phyloP scores from a whole-genome alignment of 2,888 invertebrate species.

The Germaria angustata region DNA sequence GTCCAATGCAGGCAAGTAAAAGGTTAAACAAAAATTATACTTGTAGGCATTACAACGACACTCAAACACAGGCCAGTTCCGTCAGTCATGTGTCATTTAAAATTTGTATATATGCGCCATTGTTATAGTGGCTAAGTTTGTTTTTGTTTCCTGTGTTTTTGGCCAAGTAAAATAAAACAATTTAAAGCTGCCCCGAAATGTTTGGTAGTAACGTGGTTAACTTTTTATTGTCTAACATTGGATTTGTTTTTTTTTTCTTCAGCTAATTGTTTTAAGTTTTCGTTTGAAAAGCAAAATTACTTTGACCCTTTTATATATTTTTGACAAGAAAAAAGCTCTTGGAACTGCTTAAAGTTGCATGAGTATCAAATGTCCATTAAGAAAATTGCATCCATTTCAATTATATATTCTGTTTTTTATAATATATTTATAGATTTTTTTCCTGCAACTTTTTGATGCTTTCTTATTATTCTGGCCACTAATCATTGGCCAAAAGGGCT shows the following conservation, averaged over 20 bases:
- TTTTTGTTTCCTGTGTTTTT: slow-evolving; percentile 16
- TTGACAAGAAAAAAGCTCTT: background rate
- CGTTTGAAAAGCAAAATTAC: background rate
- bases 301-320: background rate
- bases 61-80: background rate
- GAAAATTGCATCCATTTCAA: background rate
- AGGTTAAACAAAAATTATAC: background rate
- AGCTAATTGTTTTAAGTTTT: background rate
- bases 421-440: background rate
- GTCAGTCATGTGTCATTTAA: slow-evolving; percentile 43
- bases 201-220: slow-evolving; percentile 29
- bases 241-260: background rate
- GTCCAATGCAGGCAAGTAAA: slow-evolving; percentile 29
- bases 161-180: slow-evolving; percentile 1
- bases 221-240: background rate
- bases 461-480: slow-evolving; percentile 39
- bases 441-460: too few relatives aligned
- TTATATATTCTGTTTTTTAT: background rate
- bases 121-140: slow-evolving; percentile 7
- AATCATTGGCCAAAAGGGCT: slow-evolving; percentile 53
- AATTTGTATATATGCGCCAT: slow-evolving; percentile 26
- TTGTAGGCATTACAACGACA: background rate
- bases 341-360: slow-evolving; percentile 5
- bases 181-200: background rate
- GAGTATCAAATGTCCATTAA: slow-evolving; percentile 32